Base-by-base conservation (phyloP, 1,140 invertebrate genomes). In the Bombus pascuorum region DNA sequence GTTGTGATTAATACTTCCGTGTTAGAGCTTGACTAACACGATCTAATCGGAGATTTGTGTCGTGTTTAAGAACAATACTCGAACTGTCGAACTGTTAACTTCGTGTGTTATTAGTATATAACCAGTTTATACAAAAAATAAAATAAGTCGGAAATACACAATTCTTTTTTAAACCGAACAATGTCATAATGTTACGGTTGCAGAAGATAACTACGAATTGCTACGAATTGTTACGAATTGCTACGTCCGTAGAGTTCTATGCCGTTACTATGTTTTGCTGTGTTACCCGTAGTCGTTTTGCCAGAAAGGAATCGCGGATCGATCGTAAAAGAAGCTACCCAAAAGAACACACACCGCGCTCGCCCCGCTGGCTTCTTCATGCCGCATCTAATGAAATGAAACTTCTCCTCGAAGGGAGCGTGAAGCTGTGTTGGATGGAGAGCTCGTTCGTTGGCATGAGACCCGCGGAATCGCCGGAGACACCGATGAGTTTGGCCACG, bases 391-490 rank as follows among this genome's bases (percentile, higher is more conserved):
- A 85, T 85, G 68, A 80, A 85, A 81, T 59, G 78, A 81, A 85
- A 74, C 84, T 85, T 85, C 34, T 90, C 73, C 83, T 77, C 88
- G 93, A 95, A 92, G 95, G 95, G 88, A 95, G 96, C 88, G 94
- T 94, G 83, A 95, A 95, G 87, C 92, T 96, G 88, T 98, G 97
- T 93, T 98, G 98, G 98, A 96, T 98, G 93, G 98, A 98, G 94
- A 98, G 98, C 95, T 98, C 98, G 84, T 98, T 98, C 95, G 98
- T 98, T 86, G 97, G 98, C 86, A 97, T 97, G 88, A 97, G 97
- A 90, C 98, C 98, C 13, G 95, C 98, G 90, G 98, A 98, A 86
- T 98, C 97, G 62, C 98, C 97, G 25, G 97, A 98, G 94, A 98
- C 97, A 83, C 97, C 97, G 47, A 96, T 97, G 85, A 97, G 95